Evolutionary conservation across 2,113 vertebrate genomes (phyloP), one percentile per base, ranked within the genome.

Genomic region (Epinephelus cyanopodus): DNA sequence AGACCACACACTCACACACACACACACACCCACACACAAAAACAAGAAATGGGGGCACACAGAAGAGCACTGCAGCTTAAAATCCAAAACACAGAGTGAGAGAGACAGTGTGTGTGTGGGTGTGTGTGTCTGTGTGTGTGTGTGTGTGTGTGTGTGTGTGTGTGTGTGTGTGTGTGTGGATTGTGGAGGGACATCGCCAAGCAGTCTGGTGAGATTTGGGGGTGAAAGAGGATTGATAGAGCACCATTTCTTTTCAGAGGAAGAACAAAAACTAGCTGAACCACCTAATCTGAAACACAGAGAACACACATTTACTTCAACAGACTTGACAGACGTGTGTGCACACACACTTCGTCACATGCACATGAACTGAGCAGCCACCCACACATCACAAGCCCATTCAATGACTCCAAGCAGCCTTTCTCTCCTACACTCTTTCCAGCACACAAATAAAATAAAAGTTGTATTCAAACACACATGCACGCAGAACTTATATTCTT

Each of bases 321-420:
- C 83, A 74, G 82, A 89, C 74, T 81, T 90, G 90, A 92, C 89
- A 88, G 82, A 85, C 85, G 21, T 76, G 64, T 71, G 39, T 60
- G 56, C 57, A n/a, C 48, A 68, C 65, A 69, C 85, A 75, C 53
- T 77, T 60, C 10, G 3, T 70, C 81, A 78, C 85, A 79, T 63
- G 76, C 89, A 84, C 79, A 83, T 50, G 81, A 75, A 87, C 74
- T 50, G 66, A 85, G 75, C 74, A 78, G 57, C 85, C 86, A 53
- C 90, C 86, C 86, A 90, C 89, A 90, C 84, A 91, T 53, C 82
- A 66, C 87, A 81, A 76, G 71, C 82, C 80, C 81, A 89, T 89
- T 91, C 81, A 91, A 39, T 58, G 87, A 79, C 80, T 88, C 62
- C 52, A 5, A 68, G 73, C 84, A 87, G 71, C 56, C 77, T 83